Conservation (phyloP, 2,888 invertebrate species). For the Euplagia quadripunctaria region DNA sequence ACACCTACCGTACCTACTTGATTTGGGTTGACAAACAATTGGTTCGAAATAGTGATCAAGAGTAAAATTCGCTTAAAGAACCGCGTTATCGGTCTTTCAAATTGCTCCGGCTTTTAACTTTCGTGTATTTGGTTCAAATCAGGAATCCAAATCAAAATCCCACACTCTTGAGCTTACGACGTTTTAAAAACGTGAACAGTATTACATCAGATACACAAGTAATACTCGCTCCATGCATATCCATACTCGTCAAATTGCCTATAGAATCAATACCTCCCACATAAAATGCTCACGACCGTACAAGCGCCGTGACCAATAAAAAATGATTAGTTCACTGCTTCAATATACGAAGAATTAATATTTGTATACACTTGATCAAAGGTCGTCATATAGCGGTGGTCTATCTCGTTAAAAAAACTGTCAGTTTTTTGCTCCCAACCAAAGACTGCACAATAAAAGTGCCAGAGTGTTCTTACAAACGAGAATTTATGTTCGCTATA, state of each 20-base stretch:
- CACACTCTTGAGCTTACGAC: conserved; percentile 35
- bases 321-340: conserved; percentile 73
- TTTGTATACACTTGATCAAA: conserved; percentile 81
- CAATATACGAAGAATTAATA: conserved; percentile 78
- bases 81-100: conserved; percentile 31
- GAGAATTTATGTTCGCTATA: conserved; percentile 85
- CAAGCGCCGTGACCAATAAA: conserved; percentile 70
- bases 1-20: conserved; percentile 16
- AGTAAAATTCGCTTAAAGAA: conserved; percentile 41
- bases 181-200: conserved; percentile 28
- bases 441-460: conserved; percentile 85
- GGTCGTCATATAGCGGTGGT: conserved; percentile 71
- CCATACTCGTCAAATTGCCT: conserved; percentile 57
- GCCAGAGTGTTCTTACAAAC: conserved; percentile 86
- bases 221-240: conserved; percentile 49
- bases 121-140: conserved; percentile 27
- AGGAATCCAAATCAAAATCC: conserved; percentile 41
- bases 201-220: conserved; percentile 53
- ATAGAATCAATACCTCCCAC: conserved; percentile 65
- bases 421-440: conserved; percentile 76
- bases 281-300: conserved; percentile 64
- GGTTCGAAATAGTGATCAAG: conserved; percentile 35
- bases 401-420: conserved; percentile 74
- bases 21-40: conserved; percentile 46
- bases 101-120: not conserved